Percentiles rank a stretch among this genome's conserved stretches.
Evolutionary conservation across 2,113 vertebrate species (phyloP).

Genomic region (Chroicocephalus ridibundus): DNA sequence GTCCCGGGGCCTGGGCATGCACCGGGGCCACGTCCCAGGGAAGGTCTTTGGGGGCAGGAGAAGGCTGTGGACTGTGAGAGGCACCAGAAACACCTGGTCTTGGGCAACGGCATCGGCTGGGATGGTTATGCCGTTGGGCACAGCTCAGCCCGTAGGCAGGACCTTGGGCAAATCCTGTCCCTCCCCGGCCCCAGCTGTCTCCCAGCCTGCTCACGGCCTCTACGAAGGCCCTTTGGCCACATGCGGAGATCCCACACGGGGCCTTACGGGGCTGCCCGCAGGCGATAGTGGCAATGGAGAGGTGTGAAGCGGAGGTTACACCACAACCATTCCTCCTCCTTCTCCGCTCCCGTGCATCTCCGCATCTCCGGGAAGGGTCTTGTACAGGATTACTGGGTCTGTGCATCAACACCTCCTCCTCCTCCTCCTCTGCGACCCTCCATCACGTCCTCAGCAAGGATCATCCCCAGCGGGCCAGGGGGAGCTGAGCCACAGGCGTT

Average conservation of each 20-base stretch:
- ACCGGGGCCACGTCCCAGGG: rapidly evolving
- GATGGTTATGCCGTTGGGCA: neutral
- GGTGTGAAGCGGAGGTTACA: neutral
- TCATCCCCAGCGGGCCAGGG: neutral
- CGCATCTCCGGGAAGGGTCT: rapidly evolving
- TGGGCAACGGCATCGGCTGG: neutral
- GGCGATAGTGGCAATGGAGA: neutral
- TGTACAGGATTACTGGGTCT: neutral
- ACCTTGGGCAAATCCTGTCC: neutral
- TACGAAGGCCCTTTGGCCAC: neutral
- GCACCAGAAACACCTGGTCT: neutral
- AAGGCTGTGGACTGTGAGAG: neutral
- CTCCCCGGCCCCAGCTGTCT: rapidly evolving
- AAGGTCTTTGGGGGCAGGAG: neutral
- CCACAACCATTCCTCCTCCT: neutral
- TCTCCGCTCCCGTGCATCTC: rapidly evolving
- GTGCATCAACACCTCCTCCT: neutral
- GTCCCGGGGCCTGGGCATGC: too few relatives aligned
- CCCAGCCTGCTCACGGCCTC: neutral
- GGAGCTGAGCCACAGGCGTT: neutral
- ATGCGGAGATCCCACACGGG: rapidly evolving
- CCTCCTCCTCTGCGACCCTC: neutral
- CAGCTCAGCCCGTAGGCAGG: neutral
- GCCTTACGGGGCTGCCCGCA: neutral
- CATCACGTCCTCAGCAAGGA: neutral